phyloP scores from a whole-genome alignment of 2,797 vertebrate species.

The Microctenopoma stevenorrisi region DNA sequence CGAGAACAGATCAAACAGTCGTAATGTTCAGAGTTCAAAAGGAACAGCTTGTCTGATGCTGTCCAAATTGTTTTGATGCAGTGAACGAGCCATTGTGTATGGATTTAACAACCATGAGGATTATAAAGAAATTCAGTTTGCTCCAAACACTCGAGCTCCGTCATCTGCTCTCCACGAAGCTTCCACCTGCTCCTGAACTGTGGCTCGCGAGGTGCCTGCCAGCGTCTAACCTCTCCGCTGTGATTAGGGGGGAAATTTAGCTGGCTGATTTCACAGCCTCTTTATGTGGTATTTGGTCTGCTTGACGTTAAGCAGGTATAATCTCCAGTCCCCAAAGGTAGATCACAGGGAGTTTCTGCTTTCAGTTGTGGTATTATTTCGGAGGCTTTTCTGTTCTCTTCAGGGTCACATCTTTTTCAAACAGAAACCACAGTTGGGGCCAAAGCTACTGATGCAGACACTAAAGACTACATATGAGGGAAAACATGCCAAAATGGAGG shows the following conservation, averaged over 20 bases:
- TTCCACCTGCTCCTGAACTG: conserved; percentile 30
- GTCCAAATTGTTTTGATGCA: conserved; percentile 26
- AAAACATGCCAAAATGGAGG: conserved; percentile 33
- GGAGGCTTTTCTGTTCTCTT: conserved; percentile 64
- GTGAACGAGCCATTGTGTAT: conserved; percentile 34
- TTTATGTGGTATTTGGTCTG: conserved; percentile 68
- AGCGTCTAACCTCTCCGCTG: conserved; percentile 54
- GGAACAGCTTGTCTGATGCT: background rate
- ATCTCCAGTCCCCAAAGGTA: conserved; percentile 75
- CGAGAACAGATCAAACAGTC: background rate
- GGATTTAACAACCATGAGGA: conserved; percentile 24
- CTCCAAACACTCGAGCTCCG: conserved; percentile 20
- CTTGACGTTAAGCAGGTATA: conserved; percentile 78
- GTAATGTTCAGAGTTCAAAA: conserved; percentile 13
- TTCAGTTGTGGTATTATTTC: conserved; percentile 66
- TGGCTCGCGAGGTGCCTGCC: conserved; percentile 37
- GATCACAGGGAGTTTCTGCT: conserved; percentile 71
- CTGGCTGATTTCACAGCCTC: conserved; percentile 64
- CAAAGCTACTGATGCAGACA: conserved; percentile 66
- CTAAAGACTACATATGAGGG: conserved; percentile 47
- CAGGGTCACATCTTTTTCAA: conserved; percentile 56
- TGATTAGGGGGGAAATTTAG: conserved; percentile 59
- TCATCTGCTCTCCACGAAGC: conserved; percentile 25
- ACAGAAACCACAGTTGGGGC: conserved; percentile 53
- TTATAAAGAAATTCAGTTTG: conserved; percentile 32